Percentiles rank a stretch among this genome's conserved stretches.
phyloP scores from a whole-genome alignment of 2,797 vertebrate species.

The Xenops minutus region DNA sequence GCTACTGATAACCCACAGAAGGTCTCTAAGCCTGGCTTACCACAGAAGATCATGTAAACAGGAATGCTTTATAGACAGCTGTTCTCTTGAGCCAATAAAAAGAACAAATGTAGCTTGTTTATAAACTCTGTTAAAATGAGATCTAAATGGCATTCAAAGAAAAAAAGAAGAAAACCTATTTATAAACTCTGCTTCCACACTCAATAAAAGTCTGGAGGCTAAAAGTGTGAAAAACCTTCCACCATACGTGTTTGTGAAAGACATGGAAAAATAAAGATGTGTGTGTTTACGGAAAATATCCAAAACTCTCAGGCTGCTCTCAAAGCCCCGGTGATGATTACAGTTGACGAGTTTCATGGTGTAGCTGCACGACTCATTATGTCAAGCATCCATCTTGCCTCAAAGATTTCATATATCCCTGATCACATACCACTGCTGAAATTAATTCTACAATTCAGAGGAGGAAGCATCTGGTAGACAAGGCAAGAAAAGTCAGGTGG shows the following conservation, averaged over 20 bases:
- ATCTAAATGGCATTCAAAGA: slow-evolving; percentile 43
- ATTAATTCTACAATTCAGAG: not conserved
- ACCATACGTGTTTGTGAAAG: not conserved
- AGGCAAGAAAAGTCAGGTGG: not conserved
- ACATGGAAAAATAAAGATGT: slow-evolving; percentile 42
- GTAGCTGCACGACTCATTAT: not conserved
- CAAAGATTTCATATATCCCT: not conserved
- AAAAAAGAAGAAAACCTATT: slow-evolving; percentile 8
- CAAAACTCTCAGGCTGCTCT: not conserved
- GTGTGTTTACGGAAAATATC: slow-evolving; percentile 42
- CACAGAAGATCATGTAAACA: slow-evolving; percentile 16
- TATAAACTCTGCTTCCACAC: slow-evolving; percentile 50
- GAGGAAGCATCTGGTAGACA: not conserved
- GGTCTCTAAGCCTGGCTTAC: not conserved
- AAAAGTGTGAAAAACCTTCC: slow-evolving; percentile 52
- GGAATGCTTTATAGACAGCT: slow-evolving; percentile 51
- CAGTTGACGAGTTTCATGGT: not conserved
- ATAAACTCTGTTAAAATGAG: slow-evolving; percentile 50
- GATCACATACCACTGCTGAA: not conserved
- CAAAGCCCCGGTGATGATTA: not conserved
- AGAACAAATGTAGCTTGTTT: slow-evolving; percentile 47
- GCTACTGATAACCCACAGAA: slow-evolving; percentile 37
- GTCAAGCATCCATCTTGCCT: not conserved
- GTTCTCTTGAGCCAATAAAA: slow-evolving; percentile 51
- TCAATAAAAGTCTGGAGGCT: slow-evolving; percentile 53